These are phyloP conservation scores for Teinopalpus imperialis DNA, from an alignment of 2,888 invertebrate genomes.

Conservation along the genomic window DNA sequence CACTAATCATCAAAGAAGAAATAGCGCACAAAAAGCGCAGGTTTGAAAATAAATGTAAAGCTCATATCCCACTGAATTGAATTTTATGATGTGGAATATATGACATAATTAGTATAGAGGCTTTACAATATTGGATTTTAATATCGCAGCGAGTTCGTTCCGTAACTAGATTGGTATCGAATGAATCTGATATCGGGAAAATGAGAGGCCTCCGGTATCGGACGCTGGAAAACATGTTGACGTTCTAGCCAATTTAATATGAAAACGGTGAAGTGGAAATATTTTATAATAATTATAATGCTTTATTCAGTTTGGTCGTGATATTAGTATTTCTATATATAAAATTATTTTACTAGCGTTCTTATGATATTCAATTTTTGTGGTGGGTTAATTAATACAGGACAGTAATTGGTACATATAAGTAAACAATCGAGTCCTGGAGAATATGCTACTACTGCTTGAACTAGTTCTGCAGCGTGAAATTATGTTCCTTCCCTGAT, in stretches of 20 bases:
- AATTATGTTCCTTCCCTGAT: too few relatives aligned
- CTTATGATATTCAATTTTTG: too few relatives aligned
- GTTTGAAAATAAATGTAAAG: background rate
- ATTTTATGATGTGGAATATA: constrained; percentile 35
- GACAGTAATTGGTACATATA: too few relatives aligned
- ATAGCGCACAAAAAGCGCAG: too few relatives aligned
- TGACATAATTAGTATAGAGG: constrained; percentile 30
- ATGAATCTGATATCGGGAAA: constrained; percentile 48
- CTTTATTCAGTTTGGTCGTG: too few relatives aligned
- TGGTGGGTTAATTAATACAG: too few relatives aligned
- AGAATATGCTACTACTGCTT: too few relatives aligned
- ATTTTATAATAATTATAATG: constrained; percentile 39
- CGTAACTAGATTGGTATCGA: constrained; percentile 63
- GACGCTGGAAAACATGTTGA: constrained; percentile 48
- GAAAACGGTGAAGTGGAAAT: constrained; percentile 28
- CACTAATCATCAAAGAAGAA: too few relatives aligned
- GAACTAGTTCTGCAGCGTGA: too few relatives aligned
- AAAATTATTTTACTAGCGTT: background rate
- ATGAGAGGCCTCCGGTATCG: constrained; percentile 44
- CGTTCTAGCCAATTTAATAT: constrained; percentile 41
- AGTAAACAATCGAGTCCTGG: too few relatives aligned
- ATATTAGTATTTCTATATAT: background rate
- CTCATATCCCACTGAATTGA: constrained; percentile 27
- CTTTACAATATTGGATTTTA: constrained; percentile 57
- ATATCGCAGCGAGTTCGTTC: constrained; percentile 48